Conservation (phyloP, 92 coral and sea anemone genomes). For the Diadumene lineata region DNA sequence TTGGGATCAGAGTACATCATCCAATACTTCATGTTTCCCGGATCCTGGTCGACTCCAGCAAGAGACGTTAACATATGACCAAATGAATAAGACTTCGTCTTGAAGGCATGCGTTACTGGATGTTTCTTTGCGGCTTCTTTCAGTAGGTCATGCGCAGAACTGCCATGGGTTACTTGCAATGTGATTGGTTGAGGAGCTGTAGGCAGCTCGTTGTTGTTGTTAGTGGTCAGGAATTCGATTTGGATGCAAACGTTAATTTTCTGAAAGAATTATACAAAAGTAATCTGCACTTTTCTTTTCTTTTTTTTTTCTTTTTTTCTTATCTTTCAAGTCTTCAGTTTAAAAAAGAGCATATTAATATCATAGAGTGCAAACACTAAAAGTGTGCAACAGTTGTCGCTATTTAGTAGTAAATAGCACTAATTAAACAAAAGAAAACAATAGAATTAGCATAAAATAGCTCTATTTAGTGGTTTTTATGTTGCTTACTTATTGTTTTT, state of each 20-base stretch:
- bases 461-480: no score
- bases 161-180: background rate
- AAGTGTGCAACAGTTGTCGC: no score
- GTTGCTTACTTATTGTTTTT: no score
- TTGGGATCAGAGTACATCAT: constrained; percentile 23
- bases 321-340: no score
- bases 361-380: no score
- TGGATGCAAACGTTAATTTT: constrained; percentile 14
- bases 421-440: no score
- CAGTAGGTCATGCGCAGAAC: constrained; percentile 17
- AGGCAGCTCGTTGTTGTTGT: constrained; percentile 5
- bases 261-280: background rate
- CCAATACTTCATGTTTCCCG: constrained; percentile 13
- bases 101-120: background rate
- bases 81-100: constrained; percentile 18
- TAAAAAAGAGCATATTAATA: no score
- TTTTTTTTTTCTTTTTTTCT: no score
- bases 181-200: background rate
- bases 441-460: no score
- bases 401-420: no score
- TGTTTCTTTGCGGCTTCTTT: constrained; percentile 10
- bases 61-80: constrained; percentile 23
- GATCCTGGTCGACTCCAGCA: constrained; percentile 18
- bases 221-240: constrained; percentile 14
- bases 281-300: no score